phyloP scores from a whole-genome alignment of 1,140 invertebrate genomes.

The Ceratina calcarata region DNA sequence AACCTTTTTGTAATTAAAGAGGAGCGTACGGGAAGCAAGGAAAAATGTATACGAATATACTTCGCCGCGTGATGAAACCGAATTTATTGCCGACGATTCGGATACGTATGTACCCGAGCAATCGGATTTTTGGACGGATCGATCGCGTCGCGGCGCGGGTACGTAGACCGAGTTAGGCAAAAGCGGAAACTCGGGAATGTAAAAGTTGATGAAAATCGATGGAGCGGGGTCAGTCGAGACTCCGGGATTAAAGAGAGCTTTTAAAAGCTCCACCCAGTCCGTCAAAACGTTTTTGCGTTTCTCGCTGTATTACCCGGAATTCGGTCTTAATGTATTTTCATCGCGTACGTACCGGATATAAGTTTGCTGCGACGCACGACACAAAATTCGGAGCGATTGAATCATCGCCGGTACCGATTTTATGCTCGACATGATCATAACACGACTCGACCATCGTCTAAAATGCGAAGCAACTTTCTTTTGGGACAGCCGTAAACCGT shows the following conservation, averaged over 20 bases:
- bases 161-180: conserved; percentile 5
- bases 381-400: neutral
- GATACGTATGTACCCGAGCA: conserved; percentile 21
- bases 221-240: conserved; percentile 31
- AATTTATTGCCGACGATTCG: conserved; percentile 5
- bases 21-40: neutral
- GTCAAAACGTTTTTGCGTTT: conserved; percentile 33
- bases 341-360: neutral
- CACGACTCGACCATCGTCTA: too few species aligned
- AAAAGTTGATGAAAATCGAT: conserved; percentile 51
- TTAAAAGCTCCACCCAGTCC: conserved; percentile 38
- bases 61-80: conserved; percentile 20
- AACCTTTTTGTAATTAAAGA: conserved; percentile 27
- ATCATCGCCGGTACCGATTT: neutral
- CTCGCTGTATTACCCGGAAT: conserved; percentile 23
- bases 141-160: conserved; percentile 12
- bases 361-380: neutral
- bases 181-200: conserved; percentile 13
- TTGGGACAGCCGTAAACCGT: too few species aligned
- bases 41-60: neutral
- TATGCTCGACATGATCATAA: too few species aligned
- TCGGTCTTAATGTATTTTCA: conserved; percentile 24
- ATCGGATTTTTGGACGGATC: conserved; percentile 29
- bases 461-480: too few species aligned
- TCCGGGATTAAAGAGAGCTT: conserved; percentile 49